Percentiles rank a stretch among this genome's conserved stretches.
Conservation (phyloP, 2,113 vertebrate species). For the Mugil cephalus region DNA sequence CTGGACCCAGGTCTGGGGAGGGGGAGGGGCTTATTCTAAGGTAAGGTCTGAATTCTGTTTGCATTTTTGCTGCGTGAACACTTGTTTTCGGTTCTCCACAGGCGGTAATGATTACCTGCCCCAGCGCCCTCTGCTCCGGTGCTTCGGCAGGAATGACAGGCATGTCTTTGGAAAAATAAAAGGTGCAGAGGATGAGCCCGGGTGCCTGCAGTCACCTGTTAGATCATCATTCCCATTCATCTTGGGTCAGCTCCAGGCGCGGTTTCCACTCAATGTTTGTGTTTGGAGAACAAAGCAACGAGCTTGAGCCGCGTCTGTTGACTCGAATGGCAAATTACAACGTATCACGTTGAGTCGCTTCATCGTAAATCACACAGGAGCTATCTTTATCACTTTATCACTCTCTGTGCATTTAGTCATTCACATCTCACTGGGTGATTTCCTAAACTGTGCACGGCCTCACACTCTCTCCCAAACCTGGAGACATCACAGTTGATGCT, state of each 20-base stretch:
- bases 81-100: background rate
- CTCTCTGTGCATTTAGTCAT: background rate
- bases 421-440: no score
- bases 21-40: background rate
- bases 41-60: background rate
- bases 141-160: slow-evolving; percentile 47
- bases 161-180: slow-evolving; percentile 30
- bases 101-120: slow-evolving; percentile 31
- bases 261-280: slow-evolving; percentile 4
- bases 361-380: background rate
- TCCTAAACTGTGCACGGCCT: no score
- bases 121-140: background rate
- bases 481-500: no score
- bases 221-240: background rate
- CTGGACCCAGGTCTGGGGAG: background rate
- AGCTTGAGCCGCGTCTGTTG: background rate
- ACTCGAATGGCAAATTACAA: background rate
- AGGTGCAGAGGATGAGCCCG: slow-evolving; percentile 13
- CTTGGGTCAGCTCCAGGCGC: background rate
- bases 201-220: slow-evolving; percentile 1
- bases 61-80: slow-evolving; percentile 1
- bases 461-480: no score
- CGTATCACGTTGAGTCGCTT: background rate
- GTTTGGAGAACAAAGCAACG: background rate
- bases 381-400: background rate